Base-by-base conservation (phyloP, 1,140 invertebrate genomes). In the Arctopsyche grandis region DNA sequence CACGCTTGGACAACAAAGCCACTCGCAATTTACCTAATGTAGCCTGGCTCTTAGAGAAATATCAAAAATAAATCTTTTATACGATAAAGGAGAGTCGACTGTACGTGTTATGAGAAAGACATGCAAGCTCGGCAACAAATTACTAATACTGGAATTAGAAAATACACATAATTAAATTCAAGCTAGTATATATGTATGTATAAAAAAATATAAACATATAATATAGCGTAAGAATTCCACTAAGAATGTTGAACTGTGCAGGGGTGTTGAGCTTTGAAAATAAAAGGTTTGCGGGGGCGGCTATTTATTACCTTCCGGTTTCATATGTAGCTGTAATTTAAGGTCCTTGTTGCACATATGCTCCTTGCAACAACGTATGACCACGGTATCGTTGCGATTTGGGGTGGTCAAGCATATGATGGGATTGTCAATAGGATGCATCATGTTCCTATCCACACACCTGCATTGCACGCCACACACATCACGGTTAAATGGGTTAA, bases 311-410 rank as follows among this genome's bases (percentile, higher is more conserved):
- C 78, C 78, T 79, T 77, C 69, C 85, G 83, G 85, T 84, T 84
- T 84, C 83, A 86, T 85, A 84, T 87, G 86, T 78, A 88, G 87
- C 85, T 85, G 85, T 83, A 89, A 89, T 85, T 86, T 88, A 84
- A 91, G 84, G 84, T 89, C 85, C 83, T 84, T 85, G 89, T 92
- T 92, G 88, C 91, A 92, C 88, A 88, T 90, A 88, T 92, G 90
- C 84, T 89, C 85, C 85, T 90, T 90, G 89, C 93, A 94, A 89
- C 93, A 93, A 83, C 90, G 88, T 87, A 91, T 88, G 85, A 89
- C 88, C 86, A 90, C 90, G 82, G 88, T 89, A 83, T 88, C 87
- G 84, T 91, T 90, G 69, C 84, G 78, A 43, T 84, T 82, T 74
- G 82, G 84, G 60, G 85, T 83, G 58, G 80, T 83, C 77, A 86